These are phyloP conservation scores for Hirudinaria manillensis DNA, from an alignment of 2,888 invertebrate species.

Conservation along the genomic window DNA sequence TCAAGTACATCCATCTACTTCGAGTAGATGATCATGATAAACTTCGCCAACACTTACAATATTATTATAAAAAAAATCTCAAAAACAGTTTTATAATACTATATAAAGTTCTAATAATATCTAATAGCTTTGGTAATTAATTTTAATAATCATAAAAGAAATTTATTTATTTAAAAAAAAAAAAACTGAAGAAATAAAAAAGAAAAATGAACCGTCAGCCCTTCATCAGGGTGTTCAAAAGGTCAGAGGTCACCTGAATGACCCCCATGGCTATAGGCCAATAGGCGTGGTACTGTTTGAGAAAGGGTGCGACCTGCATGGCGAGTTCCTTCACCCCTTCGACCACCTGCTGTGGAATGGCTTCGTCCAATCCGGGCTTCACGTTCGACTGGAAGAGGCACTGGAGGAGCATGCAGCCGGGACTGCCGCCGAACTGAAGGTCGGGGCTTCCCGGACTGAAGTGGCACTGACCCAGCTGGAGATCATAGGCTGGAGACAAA, in stretches of 20 bases:
- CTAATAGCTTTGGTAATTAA: no score
- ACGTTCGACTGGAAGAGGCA: constrained; percentile 20
- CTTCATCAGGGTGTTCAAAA: constrained; percentile 19
- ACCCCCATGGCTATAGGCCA: constrained; percentile 34
- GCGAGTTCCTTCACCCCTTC: constrained; percentile 18
- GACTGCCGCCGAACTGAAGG: constrained; percentile 25
- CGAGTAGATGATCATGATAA: no score
- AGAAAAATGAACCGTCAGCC: neutral
- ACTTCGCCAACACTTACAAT: no score
- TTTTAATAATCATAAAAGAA: no score
- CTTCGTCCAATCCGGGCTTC: constrained; percentile 1
- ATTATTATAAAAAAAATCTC: no score
- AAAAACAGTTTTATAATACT: no score
- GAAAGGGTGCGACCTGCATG: constrained; percentile 25
- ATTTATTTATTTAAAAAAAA: no score
- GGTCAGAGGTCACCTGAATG: constrained; percentile 26
- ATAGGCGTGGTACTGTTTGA: constrained; percentile 28
- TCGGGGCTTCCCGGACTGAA: constrained; percentile 20
- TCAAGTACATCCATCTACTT: no score
- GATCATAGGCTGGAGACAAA: constrained; percentile 17
- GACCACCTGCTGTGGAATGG: constrained; percentile 11
- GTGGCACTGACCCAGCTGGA: constrained; percentile 19
- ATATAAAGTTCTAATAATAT: no score
- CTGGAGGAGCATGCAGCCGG: constrained; percentile 25
- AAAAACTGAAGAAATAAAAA: no score